Evolutionary conservation across 1,140 invertebrate species (phyloP).

Genomic region (Varroa destructor): DNA sequence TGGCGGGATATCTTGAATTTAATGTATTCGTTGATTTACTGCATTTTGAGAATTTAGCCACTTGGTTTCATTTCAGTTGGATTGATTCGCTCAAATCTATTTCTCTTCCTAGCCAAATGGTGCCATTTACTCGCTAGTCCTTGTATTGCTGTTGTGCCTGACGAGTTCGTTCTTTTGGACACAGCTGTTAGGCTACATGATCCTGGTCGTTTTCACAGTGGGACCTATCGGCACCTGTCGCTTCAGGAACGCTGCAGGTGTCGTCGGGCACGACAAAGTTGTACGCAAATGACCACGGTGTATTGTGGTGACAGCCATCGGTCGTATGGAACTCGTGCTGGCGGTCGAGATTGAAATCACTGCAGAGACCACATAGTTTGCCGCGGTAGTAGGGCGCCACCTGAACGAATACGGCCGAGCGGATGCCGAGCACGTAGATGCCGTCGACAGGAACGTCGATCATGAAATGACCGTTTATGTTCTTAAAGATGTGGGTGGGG

Average conservation of each 20-base stretch:
- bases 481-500: background rate
- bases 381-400: conserved; percentile 20
- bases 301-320: conserved; percentile 14
- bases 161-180: too few species aligned
- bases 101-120: too few species aligned
- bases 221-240: too few species aligned
- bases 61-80: too few species aligned
- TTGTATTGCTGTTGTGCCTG: too few species aligned
- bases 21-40: too few species aligned
- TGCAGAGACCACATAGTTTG: conserved; percentile 21
- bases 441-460: conserved; percentile 1
- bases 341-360: conserved; percentile 14
- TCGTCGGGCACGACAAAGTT: background rate
- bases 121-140: too few species aligned
- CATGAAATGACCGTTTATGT: background rate
- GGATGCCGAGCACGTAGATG: background rate
- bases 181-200: too few species aligned
- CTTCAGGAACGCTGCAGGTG: background rate
- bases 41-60: too few species aligned
- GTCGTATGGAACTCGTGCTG: conserved; percentile 20
- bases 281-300: conserved; percentile 7
- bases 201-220: too few species aligned
- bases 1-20: too few species aligned
- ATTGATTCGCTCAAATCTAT: too few species aligned
- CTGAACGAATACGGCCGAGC: conserved; percentile 4